Evolutionary conservation across 2,113 vertebrate genomes (phyloP), one percentile per base, ranked within the genome.

Genomic region (Notiomystis cincta): DNA sequence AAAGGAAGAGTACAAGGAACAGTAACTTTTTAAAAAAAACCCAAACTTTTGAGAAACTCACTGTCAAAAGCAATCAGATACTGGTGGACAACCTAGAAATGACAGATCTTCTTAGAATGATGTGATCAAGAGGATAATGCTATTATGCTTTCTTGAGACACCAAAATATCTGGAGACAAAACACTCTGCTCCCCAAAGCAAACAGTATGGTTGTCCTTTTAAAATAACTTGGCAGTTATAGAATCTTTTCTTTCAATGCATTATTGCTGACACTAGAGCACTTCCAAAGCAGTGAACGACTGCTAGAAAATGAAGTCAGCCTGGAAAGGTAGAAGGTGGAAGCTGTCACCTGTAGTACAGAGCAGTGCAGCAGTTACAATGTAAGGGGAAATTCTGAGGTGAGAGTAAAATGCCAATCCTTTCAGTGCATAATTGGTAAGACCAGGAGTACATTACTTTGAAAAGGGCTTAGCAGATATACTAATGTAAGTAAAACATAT

Each of bases 91-190:
- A 53, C 9, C 12, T 57, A 53, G 37, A 82, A 82, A 88, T 44
- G 44, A n/a, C 13, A 51, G 19, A 44, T 27, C 10, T 27, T 24
- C 4, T 45, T 48, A 65, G 8, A 15, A 69, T 75, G 21, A 58
- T 2, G 5, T 66, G 13, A n/a, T 20, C 0, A 0, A 61, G 51
- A 56, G 3, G 27, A 28, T 66, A 61, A 33, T 16, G 4, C 7
- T 33, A 7, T 84, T n/a, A n/a, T n/a, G n/a, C n/a, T n/a, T 87
- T 89, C 42, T 54, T 35, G 25, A 92, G 25, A 22, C 28, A 61
- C 2, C 1, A 2, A 45, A 66, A 45, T 62, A 73, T 54, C 25
- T 73, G 16, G 7, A 53, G 9, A 53, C 10, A 47, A 3, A 38
- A 6, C 7, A 31, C 11, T 33, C 15, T 19, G 8, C 24, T 64